phyloP scores from a whole-genome alignment of 1,140 invertebrate genomes.

The Drosophila miranda region DNA sequence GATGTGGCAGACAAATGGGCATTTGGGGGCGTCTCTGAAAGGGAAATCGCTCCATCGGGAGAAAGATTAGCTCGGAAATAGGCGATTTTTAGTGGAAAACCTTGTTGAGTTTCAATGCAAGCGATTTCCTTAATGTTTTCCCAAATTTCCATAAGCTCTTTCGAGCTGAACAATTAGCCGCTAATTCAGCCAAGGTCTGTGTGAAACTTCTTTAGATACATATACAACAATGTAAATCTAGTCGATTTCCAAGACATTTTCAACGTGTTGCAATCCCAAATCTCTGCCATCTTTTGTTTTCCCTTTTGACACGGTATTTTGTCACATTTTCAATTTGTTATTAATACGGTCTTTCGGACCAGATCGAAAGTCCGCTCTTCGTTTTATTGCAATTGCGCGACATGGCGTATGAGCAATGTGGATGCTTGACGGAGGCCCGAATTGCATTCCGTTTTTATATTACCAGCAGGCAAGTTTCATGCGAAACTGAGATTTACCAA shows the following conservation, averaged over 20 bases:
- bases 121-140: slow-evolving; percentile 30
- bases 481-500: slow-evolving; percentile 51
- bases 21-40: slow-evolving; percentile 1
- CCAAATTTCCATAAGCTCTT: slow-evolving; percentile 1
- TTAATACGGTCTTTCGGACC: not conserved
- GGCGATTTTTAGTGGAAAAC: slow-evolving; percentile 6
- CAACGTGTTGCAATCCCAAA: slow-evolving; percentile 18
- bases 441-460: slow-evolving; percentile 52
- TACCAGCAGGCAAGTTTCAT: slow-evolving; percentile 64
- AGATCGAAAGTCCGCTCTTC: not conserved
- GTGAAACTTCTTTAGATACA: slow-evolving; percentile 19
- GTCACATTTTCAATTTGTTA: slow-evolving; percentile 12
- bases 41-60: not conserved
- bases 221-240: slow-evolving; percentile 39
- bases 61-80: slow-evolving; percentile 4
- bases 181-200: slow-evolving; percentile 53
- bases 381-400: slow-evolving; percentile 10
- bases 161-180: slow-evolving; percentile 21
- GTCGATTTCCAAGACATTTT: slow-evolving; percentile 47
- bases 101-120: slow-evolving; percentile 2
- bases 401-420: slow-evolving; percentile 1
- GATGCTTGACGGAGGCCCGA: slow-evolving; percentile 39
- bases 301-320: slow-evolving; percentile 6
- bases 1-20: slow-evolving; percentile 27
- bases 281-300: slow-evolving; percentile 5